Evolutionary conservation across 2,113 vertebrate species (phyloP).

Genomic region (Anser brachyrhynchus): DNA sequence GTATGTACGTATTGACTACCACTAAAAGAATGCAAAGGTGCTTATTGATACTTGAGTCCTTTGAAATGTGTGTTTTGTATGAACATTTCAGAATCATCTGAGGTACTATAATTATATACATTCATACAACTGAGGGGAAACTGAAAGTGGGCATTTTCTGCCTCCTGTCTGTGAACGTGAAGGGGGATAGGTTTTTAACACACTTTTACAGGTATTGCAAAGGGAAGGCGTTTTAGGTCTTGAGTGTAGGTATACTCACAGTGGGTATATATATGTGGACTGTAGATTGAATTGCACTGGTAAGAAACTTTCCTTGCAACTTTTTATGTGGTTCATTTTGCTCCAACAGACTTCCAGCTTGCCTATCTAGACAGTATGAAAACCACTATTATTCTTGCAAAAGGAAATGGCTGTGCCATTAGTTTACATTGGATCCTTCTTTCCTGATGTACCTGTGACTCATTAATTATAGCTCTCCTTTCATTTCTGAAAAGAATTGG

Average conservation of each 20-base stretch:
- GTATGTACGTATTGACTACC: fast-evolving
- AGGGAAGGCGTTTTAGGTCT: not conserved
- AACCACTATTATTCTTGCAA: not conserved
- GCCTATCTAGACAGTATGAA: not conserved
- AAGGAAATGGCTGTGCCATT: not conserved
- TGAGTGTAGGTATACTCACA: not conserved
- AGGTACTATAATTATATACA: not conserved
- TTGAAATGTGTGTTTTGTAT: not conserved
- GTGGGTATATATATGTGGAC: not conserved
- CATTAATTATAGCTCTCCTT: not conserved
- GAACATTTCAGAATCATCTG: not conserved
- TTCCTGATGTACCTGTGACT: not conserved
- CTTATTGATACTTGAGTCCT: not conserved
- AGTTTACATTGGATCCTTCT: not conserved
- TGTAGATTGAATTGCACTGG: not conserved
- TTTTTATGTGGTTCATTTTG: not conserved
- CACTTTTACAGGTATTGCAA: not conserved
- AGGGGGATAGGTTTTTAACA: not conserved
- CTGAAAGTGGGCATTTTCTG: not conserved
- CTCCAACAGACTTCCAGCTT: not conserved
- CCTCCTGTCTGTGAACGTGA: not conserved
- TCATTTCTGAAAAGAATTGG: not conserved
- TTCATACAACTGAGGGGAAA: not conserved
- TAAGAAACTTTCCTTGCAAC: not conserved
- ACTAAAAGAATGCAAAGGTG: not conserved